phyloP scores from a whole-genome alignment of 2,888 invertebrate species.

The Ophion slaviceki region DNA sequence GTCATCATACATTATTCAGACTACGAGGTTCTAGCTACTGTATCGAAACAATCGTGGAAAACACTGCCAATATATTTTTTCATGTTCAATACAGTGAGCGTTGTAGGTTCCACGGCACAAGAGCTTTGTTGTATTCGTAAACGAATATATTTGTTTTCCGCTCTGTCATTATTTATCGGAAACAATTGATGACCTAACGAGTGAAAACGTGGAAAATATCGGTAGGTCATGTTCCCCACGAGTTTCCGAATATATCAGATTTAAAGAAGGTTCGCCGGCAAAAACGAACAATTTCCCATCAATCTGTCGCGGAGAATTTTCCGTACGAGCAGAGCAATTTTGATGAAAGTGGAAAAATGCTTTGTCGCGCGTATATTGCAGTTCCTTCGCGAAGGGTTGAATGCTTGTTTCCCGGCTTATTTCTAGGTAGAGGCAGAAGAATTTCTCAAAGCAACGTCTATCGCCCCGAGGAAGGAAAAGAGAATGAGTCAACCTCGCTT shows the following conservation, averaged over 20 bases:
- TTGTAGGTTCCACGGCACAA: neutral
- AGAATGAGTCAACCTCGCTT: neutral
- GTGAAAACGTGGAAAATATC: no score
- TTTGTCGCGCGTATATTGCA: neutral
- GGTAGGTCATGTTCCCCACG: neutral
- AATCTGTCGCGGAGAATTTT: neutral
- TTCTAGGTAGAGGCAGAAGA: slow-evolving; percentile 23
- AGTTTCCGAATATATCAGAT: neutral
- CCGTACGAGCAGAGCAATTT: slow-evolving; percentile 6
- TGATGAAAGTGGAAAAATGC: slow-evolving; percentile 34
- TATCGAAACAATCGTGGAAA: slow-evolving; percentile 10
- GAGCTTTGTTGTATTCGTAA: slow-evolving; percentile 11
- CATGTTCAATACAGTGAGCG: neutral
- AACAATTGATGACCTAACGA: neutral
- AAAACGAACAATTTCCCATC: neutral
- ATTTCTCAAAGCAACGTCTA: slow-evolving; percentile 8
- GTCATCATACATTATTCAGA: slow-evolving; percentile 52
- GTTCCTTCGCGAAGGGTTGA: slow-evolving; percentile 1
- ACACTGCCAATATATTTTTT: slow-evolving; percentile 11
- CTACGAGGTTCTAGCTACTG: slow-evolving; percentile 18
- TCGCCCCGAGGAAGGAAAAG: neutral
- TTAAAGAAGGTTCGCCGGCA: neutral
- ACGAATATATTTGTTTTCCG: neutral
- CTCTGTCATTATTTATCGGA: neutral
- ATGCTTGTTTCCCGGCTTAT: slow-evolving; percentile 33